Evolutionary conservation across 2,113 vertebrate genomes (phyloP), one percentile per base, ranked within the genome.

Genomic region (Edolisoma coerulescens): DNA sequence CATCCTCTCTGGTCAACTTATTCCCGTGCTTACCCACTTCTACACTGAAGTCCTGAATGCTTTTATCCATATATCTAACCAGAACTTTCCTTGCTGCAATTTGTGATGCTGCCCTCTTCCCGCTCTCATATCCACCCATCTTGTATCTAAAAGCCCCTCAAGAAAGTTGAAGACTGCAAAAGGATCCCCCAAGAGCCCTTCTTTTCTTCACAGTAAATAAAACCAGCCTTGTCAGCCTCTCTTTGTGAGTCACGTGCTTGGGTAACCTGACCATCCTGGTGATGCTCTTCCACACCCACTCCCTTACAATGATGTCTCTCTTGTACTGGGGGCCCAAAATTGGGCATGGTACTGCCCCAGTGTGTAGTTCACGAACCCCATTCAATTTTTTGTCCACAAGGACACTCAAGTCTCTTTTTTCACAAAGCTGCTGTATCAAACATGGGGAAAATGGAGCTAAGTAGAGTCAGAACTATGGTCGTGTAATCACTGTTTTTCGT

Each of bases 311-410:
- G 26, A 45, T 18, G 32, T 47, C 8, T 42, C 22, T 76, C 32
- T 35, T 33, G 20, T 19, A 53, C 13, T 23, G n/a, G 21, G 6
- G 7, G 7, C n/a, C 24, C 47, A 57, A 56, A 92, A 47, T 13
- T 16, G 28, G 23, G 28, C 44, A 49, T 4, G 1, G 6, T 9
- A 44, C 33, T 45, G 35, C 15, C 37, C 50, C 30, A 37, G 6
- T 2, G 1, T 23, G 22, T 6, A 56, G 21, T 9, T 67, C 64
- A 41, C 4, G 1, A 47, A 67, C 33, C 18, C 9, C 2, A 1
- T 32, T 59, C 30, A 47, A 52, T 16, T 17, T 39, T 21, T 23
- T 45, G 26, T 26, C 14, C n/a, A 44, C 6, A 2, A 61, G 33
- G 50, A 26, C 21, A 44, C 2, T 1, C 8, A 47, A 4, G 22